A percentile compares a stretch with the other conserved stretches of the same genome.
These are phyloP conservation scores for Fulica atra DNA, from an alignment of 2,113 vertebrate genomes.

Conservation along the genomic window DNA sequence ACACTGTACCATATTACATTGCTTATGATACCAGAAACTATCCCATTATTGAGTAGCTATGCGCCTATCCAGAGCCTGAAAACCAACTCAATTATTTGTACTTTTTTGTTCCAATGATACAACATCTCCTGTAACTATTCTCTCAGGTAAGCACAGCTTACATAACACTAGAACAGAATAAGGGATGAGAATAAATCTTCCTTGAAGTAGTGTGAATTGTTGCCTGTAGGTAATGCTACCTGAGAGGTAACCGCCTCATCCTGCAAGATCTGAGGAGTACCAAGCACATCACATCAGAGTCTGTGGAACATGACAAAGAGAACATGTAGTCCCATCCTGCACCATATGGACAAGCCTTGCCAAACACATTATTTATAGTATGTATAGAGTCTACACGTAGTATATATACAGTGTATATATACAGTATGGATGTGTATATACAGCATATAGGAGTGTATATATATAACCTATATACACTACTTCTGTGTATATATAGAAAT, in stretches of 20 bases:
- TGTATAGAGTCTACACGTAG: background rate
- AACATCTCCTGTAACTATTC: background rate
- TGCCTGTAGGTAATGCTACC: background rate
- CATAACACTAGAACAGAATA: fast-evolving
- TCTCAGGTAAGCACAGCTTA: background rate
- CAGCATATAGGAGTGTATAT: background rate
- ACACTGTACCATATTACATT: background rate
- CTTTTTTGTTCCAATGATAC: background rate
- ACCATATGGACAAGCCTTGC: background rate
- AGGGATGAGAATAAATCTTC: background rate
- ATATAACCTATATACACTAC: background rate
- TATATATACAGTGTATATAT: background rate
- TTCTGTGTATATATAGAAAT: background rate
- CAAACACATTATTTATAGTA: background rate
- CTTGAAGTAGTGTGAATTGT: background rate
- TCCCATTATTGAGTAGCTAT: background rate
- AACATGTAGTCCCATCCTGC: background rate
- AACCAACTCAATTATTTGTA: background rate
- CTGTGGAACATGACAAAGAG: background rate
- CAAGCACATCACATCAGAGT: background rate
- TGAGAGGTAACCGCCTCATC: background rate
- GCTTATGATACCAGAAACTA: background rate
- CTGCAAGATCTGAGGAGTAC: background rate
- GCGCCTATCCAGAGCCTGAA: background rate
- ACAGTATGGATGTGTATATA: background rate